Evolutionary conservation across 2,797 vertebrate species (phyloP).

Genomic region (Acanthiza pusilla): DNA sequence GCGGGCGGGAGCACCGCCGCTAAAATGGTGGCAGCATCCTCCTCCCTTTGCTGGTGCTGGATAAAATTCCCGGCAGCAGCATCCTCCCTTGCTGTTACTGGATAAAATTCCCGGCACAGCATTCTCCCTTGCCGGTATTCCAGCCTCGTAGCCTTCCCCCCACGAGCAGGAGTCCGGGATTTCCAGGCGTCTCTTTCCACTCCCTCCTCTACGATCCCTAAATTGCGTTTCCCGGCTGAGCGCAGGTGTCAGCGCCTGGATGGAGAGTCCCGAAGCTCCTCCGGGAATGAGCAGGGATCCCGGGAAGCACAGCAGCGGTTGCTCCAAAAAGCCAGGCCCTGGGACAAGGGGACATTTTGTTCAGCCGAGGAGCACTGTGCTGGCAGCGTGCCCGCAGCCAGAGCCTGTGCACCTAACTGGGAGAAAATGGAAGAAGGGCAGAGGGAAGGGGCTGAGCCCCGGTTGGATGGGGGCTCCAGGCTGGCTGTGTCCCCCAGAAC

Average conservation of each 20-base stretch:
- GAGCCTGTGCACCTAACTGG: background rate
- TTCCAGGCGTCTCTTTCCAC: background rate
- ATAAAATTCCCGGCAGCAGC: background rate
- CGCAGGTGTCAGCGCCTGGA: background rate
- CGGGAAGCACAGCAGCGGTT: background rate
- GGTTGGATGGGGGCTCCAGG: background rate
- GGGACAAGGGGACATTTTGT: constrained; percentile 36
- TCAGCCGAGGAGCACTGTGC: background rate
- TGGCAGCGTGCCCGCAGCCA: background rate
- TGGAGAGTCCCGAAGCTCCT: background rate
- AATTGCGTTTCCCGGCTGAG: background rate
- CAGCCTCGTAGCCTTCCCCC: background rate
- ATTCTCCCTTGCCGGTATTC: background rate
- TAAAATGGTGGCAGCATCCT: background rate
- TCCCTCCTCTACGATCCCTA: background rate
- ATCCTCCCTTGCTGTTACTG: background rate
- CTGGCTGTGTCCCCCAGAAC: background rate
- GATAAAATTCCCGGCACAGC: background rate
- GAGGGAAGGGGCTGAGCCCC: background rate
- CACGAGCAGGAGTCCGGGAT: background rate
- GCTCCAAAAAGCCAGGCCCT: background rate
- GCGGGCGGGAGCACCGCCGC: background rate
- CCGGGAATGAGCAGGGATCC: background rate
- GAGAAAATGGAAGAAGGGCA: constrained; percentile 35
- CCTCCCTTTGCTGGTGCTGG: background rate